Conservation (phyloP, 2,797 vertebrate species). For the Notamacropus eugenii region DNA sequence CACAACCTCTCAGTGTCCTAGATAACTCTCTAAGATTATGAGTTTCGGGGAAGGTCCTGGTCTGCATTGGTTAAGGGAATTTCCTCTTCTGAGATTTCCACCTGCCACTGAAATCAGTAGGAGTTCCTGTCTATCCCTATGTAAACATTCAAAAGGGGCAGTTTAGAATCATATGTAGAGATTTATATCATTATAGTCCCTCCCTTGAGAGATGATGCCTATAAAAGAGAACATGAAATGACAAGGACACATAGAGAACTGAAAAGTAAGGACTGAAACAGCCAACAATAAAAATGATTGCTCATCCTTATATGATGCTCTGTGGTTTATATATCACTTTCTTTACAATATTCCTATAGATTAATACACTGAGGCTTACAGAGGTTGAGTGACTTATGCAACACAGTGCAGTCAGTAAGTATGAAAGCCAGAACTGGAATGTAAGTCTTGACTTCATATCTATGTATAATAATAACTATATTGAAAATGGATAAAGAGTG, state of each 20-base stretch:
- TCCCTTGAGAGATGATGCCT: not conserved
- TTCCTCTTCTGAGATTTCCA: not conserved
- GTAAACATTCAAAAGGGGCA: not conserved
- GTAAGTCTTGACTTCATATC: not conserved
- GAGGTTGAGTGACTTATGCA: not conserved
- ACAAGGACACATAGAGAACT: not conserved
- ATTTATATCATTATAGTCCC: not conserved
- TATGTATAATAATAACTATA: not conserved
- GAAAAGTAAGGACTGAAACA: not conserved
- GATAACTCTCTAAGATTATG: not conserved
- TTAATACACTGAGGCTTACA: not conserved
- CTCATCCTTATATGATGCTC: not conserved
- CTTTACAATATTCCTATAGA: not conserved
- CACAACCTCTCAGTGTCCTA: not conserved
- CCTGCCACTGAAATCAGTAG: not conserved
- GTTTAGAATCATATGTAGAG: not conserved
- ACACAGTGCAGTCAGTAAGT: not conserved
- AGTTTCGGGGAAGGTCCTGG: not conserved
- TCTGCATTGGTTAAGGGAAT: not conserved
- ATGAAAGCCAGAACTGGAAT: not conserved
- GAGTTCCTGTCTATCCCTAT: not conserved
- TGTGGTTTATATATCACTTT: not conserved
- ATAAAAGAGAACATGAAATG: not conserved
- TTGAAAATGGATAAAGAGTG: not conserved
- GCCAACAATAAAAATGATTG: not conserved